These are phyloP conservation scores for Anseranas semipalmata DNA, from an alignment of 2,113 vertebrate species.

Conservation along the genomic window DNA sequence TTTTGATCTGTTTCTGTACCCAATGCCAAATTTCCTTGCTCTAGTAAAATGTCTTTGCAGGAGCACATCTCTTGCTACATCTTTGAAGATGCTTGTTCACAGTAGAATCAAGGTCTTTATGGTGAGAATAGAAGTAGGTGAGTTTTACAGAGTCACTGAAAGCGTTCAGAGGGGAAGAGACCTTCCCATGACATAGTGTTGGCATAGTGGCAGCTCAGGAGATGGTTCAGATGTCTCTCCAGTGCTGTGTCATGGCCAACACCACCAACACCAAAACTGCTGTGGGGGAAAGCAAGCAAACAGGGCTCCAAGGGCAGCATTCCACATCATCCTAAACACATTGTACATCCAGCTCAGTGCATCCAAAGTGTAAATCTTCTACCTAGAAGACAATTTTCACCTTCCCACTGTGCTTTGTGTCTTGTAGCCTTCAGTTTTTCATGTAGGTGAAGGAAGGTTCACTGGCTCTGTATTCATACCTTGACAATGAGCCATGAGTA, in stretches of 20 bases:
- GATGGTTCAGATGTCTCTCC: neutral
- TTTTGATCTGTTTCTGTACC: neutral
- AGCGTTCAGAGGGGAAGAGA: neutral
- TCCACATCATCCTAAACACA: neutral
- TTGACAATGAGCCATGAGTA: neutral
- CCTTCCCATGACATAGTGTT: neutral
- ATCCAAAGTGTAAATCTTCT: neutral
- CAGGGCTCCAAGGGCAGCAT: rapidly evolving
- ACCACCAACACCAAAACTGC: neutral
- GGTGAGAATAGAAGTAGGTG: neutral
- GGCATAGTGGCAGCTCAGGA: neutral
- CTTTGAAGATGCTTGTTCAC: neutral
- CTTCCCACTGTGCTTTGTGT: neutral
- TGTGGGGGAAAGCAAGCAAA: rapidly evolving
- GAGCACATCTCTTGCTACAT: neutral
- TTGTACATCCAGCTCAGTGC: neutral
- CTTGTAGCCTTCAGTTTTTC: neutral
- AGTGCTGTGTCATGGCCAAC: neutral
- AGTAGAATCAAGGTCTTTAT: neutral
- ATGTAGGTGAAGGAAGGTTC: neutral
- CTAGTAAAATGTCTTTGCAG: neutral
- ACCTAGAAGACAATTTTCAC: neutral
- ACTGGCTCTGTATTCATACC: neutral
- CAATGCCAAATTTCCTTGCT: neutral
- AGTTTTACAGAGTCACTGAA: neutral